Evolutionary conservation across 2,888 invertebrate genomes (phyloP).

Genomic region (Drosophila borborema): DNA sequence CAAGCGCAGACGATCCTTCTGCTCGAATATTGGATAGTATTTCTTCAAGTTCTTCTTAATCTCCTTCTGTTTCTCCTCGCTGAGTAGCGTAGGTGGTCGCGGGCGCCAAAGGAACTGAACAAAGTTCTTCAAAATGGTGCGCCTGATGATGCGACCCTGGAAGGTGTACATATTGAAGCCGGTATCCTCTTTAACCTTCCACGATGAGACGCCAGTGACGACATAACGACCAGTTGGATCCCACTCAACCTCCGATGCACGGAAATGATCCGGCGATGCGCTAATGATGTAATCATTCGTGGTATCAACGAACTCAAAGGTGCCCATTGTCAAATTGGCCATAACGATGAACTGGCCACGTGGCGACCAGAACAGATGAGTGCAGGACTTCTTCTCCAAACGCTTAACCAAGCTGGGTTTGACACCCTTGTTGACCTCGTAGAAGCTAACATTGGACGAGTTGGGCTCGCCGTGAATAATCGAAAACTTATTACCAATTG

Average conservation of each 20-base stretch:
- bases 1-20: slow-evolving; percentile 96
- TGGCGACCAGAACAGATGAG: slow-evolving; percentile 98
- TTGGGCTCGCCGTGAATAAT: slow-evolving; percentile 96
- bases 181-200: slow-evolving; percentile 96
- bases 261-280: slow-evolving; percentile 97
- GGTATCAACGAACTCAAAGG: slow-evolving; percentile 97
- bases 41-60: slow-evolving; percentile 99
- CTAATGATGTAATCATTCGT: slow-evolving; percentile 97
- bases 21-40: slow-evolving; percentile 97
- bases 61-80: slow-evolving; percentile 95
- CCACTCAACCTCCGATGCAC: slow-evolving; percentile 98
- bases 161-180: slow-evolving; percentile 99
- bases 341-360: slow-evolving; percentile 97
- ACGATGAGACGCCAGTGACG: slow-evolving; percentile 96
- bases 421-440: slow-evolving; percentile 95
- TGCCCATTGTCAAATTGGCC: slow-evolving; percentile 95
- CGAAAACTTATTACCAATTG: slow-evolving; percentile 97
- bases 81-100: slow-evolving; percentile 93
- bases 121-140: slow-evolving; percentile 96
- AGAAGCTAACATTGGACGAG: slow-evolving; percentile 95
- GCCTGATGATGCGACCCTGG: slow-evolving; percentile 91
- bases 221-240: slow-evolving; percentile 99
- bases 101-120: slow-evolving; percentile 98
- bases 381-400: slow-evolving; percentile 94
- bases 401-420: slow-evolving; percentile 95